A percentile compares a stretch with the other conserved stretches of the same genome.
phyloP scores from a whole-genome alignment of 92 coral and sea anemone genomes.

The Hydrozoanthus gracilis region DNA sequence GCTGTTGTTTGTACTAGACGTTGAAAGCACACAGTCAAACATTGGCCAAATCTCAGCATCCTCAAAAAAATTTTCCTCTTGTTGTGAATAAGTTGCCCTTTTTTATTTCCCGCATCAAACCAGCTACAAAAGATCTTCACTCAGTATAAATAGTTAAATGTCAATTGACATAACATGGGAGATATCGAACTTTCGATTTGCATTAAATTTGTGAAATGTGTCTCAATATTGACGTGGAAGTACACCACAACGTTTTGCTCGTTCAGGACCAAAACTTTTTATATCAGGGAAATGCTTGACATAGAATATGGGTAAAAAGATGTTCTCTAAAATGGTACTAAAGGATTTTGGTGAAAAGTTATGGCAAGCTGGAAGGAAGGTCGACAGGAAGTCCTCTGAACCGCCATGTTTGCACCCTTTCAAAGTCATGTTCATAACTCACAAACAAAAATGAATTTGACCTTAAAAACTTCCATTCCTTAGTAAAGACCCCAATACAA shows the following conservation, averaged over 20 bases:
- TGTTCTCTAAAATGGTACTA: constrained; percentile 10
- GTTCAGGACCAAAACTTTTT: constrained; percentile 43
- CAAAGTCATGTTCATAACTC: background rate
- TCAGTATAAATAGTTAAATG: constrained; percentile 31
- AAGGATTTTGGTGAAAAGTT: constrained; percentile 36
- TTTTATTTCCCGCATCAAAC: constrained; percentile 6
- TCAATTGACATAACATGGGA: constrained; percentile 32
- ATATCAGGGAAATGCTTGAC: constrained; percentile 4
- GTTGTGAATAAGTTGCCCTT: constrained; percentile 30
- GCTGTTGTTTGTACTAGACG: constrained; percentile 22
- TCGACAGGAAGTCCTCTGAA: constrained; percentile 19
- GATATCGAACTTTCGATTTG: constrained; percentile 18
- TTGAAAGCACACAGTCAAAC: background rate
- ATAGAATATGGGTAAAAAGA: constrained; percentile 33
- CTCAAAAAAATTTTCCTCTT: constrained; percentile 10
- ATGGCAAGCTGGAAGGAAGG: constrained; percentile 35
- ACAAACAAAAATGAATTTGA: background rate
- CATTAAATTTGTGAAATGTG: constrained; percentile 10
- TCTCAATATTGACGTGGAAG: constrained; percentile 26
- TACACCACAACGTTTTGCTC: constrained; percentile 10
- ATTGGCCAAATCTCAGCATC: constrained; percentile 26
- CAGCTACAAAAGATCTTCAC: constrained; percentile 34
- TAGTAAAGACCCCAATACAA: constrained; percentile 43
- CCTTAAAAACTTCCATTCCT: constrained; percentile 37
- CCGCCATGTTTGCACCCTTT: constrained; percentile 35